These are phyloP conservation scores for Sciurus carolinensis DNA, from an alignment of 2,797 vertebrate genomes.

Conservation along the genomic window DNA sequence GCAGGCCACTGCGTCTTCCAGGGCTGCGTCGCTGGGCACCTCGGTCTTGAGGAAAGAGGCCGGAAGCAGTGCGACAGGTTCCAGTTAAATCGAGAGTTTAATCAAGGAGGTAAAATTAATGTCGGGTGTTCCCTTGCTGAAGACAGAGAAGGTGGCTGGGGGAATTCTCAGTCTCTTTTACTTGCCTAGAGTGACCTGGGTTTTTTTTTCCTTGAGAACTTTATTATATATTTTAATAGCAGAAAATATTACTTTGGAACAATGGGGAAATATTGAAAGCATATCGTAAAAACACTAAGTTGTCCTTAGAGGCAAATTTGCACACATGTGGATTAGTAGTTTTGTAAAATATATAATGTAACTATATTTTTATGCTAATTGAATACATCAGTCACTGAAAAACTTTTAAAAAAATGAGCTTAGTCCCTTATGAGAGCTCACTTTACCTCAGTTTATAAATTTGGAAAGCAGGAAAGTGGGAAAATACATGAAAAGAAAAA, in stretches of 20 bases:
- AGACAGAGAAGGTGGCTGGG: background rate
- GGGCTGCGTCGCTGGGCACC: background rate
- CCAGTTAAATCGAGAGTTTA: background rate
- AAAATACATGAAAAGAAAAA: background rate
- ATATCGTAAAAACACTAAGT: conserved; percentile 68
- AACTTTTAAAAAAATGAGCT: background rate
- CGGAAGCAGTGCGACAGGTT: background rate
- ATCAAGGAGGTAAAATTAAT: background rate
- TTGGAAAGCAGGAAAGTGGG: background rate
- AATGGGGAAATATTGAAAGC: conserved; percentile 76
- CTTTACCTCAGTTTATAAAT: conserved; percentile 9
- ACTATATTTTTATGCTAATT: conserved; percentile 75
- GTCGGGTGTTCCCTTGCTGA: background rate
- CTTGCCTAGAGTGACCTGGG: conserved; percentile 16
- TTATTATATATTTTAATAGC: conserved; percentile 82
- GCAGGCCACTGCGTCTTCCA: rapidly evolving
- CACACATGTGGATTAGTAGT: conserved; percentile 76
- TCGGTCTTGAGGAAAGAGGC: background rate
- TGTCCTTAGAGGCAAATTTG: conserved; percentile 75
- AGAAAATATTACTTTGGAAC: conserved; percentile 75
- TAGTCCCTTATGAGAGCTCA: conserved; percentile 4
- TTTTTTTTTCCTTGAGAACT: conserved; percentile 53
- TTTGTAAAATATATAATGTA: conserved; percentile 69
- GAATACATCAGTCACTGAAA: conserved; percentile 68
- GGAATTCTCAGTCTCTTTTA: background rate